Percentiles rank a stretch among this genome's conserved stretches.
phyloP scores from a whole-genome alignment of 2,888 invertebrate genomes.

The Eristalis tenax region DNA sequence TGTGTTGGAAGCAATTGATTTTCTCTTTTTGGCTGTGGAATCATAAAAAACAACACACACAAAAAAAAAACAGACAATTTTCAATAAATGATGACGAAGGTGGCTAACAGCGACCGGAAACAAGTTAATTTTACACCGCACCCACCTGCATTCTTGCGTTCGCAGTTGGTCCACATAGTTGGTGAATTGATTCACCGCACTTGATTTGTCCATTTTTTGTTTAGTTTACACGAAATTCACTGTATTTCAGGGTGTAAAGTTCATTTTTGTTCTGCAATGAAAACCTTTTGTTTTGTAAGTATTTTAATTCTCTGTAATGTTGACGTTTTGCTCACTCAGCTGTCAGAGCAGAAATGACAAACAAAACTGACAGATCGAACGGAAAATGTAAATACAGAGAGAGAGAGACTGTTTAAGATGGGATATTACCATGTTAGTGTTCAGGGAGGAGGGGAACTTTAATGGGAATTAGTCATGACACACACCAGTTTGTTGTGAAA shows the following conservation, averaged over 20 bases:
- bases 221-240: neutral
- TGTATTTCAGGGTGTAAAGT: conserved; percentile 31
- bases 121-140: conserved; percentile 37
- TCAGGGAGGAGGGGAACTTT: neutral
- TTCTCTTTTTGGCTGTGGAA: conserved; percentile 87
- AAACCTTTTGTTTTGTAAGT: conserved; percentile 58
- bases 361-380: conserved; percentile 24
- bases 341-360: conserved; percentile 47
- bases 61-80: conserved; percentile 17
- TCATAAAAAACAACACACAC: conserved; percentile 68
- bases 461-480: neutral
- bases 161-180: conserved; percentile 79
- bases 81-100: conserved; percentile 23
- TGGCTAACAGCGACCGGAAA: conserved; percentile 29
- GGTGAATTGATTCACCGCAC: conserved; percentile 77
- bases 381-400: conserved; percentile 30
- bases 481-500: neutral
- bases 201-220: conserved; percentile 76
- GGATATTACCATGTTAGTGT: neutral
- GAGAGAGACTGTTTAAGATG: neutral
- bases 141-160: conserved; percentile 81
- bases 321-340: conserved; percentile 52
- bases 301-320: conserved; percentile 55
- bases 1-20: conserved; percentile 86
- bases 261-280: conserved; percentile 26